Conservation (phyloP, 1,140 invertebrate species). For the Platorchestia sp. region DNA sequence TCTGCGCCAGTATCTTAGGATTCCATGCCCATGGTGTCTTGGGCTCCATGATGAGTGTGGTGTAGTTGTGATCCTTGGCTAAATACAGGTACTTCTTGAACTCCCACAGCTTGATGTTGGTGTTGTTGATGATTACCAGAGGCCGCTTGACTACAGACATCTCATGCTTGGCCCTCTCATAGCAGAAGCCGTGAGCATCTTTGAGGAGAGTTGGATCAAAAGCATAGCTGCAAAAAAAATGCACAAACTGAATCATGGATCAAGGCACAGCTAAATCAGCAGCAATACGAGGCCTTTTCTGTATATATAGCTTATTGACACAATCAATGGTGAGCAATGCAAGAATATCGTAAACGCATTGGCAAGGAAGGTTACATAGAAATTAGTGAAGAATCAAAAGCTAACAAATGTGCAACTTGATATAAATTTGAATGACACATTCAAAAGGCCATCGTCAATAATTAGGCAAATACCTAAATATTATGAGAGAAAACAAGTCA, state of each 20-base stretch:
- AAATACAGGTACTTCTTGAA: constrained; percentile 70
- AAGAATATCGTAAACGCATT: neutral
- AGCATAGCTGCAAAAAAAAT: constrained; percentile 67
- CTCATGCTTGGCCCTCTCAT: constrained; percentile 64
- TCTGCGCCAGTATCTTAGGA: constrained; percentile 68
- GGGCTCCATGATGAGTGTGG: constrained; percentile 70
- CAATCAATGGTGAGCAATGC: neutral
- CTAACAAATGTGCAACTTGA: neutral
- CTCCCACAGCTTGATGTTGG: constrained; percentile 71
- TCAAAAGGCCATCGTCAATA: too few relatives aligned
- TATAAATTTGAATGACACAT: too few relatives aligned
- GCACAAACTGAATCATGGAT: neutral
- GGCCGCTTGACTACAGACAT: constrained; percentile 62
- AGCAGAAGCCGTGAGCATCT: constrained; percentile 69
- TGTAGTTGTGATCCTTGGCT: constrained; percentile 69
- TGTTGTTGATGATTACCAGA: constrained; percentile 72
- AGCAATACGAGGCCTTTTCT: neutral
- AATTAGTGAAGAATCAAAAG: neutral
- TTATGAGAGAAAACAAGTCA: too few relatives aligned
- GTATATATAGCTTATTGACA: neutral
- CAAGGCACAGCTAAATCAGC: neutral
- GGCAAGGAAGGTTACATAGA: neutral
- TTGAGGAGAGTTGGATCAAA: constrained; percentile 69
- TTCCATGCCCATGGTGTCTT: constrained; percentile 71
- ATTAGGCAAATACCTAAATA: too few relatives aligned